Conservation (phyloP, 2,797 vertebrate species). For the Loris lydekkerianus region DNA sequence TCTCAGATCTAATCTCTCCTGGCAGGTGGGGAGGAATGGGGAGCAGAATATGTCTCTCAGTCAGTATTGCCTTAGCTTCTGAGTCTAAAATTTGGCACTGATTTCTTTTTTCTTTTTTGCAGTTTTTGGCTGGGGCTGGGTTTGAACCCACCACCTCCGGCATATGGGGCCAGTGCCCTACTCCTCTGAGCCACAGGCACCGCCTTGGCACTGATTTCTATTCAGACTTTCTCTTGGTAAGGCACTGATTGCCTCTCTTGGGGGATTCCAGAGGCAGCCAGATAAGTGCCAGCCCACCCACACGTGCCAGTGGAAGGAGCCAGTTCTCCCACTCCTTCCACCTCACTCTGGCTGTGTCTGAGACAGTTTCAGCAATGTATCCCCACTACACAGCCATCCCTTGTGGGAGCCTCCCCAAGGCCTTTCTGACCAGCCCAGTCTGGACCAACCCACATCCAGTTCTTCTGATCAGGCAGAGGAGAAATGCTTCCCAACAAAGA, state of each 20-base stretch:
- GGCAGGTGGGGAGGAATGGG: neutral
- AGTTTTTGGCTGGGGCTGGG: no score
- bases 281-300: neutral
- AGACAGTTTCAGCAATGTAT: neutral
- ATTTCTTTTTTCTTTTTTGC: neutral
- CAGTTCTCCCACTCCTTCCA: neutral
- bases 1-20: neutral
- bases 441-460: neutral
- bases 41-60: neutral
- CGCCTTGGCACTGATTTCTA: neutral
- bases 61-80: neutral
- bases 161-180: no score
- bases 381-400: neutral
- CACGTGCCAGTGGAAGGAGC: neutral
- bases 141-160: no score
- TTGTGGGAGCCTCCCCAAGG: neutral
- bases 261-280: neutral
- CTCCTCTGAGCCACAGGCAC: no score
- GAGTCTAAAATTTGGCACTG: neutral
- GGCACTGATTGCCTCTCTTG: neutral
- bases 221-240: neutral
- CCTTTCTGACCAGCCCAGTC: neutral
- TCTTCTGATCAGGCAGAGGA: neutral
- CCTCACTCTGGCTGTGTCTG: neutral
- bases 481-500: neutral